phyloP scores from a whole-genome alignment of 1,140 invertebrate species.

The Drosophila sproati region DNA sequence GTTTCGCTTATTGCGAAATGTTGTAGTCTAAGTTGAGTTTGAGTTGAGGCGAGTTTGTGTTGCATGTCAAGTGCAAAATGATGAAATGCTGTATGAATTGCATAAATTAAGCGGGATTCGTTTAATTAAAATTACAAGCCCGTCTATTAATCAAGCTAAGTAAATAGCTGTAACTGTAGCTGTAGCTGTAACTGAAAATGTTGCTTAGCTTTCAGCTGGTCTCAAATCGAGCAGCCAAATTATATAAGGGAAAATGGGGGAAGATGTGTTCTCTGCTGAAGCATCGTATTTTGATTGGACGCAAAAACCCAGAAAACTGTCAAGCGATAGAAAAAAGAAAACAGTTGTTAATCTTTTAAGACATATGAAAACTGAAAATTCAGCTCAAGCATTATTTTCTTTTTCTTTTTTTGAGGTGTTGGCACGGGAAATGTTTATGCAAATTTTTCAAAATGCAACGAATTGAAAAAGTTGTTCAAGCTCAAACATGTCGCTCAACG shows the following conservation, averaged over 20 bases:
- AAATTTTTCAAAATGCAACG: slow-evolving; percentile 62
- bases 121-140: slow-evolving; percentile 78
- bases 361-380: slow-evolving; percentile 38
- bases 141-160: slow-evolving; percentile 72
- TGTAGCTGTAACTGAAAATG: slow-evolving; percentile 7
- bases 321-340: slow-evolving; percentile 38
- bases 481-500: slow-evolving; percentile 26
- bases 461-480: slow-evolving; percentile 71
- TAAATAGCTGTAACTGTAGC: slow-evolving; percentile 31
- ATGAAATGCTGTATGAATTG: slow-evolving; percentile 80
- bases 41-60: slow-evolving; percentile 4
- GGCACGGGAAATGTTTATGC: slow-evolving; percentile 46
- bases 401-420: slow-evolving; percentile 9
- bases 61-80: slow-evolving; percentile 82
- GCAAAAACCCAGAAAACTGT: slow-evolving; percentile 65
- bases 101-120: slow-evolving; percentile 81
- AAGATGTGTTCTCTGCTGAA: slow-evolving; percentile 37
- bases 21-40: background rate
- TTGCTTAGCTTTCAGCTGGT: background rate
- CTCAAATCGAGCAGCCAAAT: slow-evolving; percentile 2
- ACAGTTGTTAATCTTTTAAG: slow-evolving; percentile 30
- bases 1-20: slow-evolving; percentile 19
- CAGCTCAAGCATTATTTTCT: slow-evolving; percentile 38
- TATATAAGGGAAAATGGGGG: background rate
- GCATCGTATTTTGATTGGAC: slow-evolving; percentile 77